Base-by-base conservation (phyloP, 2,888 invertebrate genomes). In the Pantelozetes paolii region DNA sequence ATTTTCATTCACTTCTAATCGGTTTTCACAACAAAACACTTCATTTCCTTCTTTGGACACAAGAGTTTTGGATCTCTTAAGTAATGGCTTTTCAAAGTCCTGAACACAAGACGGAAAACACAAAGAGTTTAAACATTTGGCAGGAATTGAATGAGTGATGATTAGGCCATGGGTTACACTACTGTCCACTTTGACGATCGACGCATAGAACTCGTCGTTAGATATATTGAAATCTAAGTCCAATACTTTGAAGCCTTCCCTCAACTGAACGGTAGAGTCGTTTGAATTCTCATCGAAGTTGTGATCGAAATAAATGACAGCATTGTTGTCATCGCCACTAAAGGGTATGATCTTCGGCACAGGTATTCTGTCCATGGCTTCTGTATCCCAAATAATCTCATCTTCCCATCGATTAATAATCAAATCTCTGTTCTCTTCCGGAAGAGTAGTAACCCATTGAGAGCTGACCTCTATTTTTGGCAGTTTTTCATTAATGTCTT, bases 341-440 rank as follows among this genome's bases (percentile, higher is more conserved):
- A 67, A 67, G 8, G 62, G 62, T 32, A 67, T 42, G n/a, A 67
- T 67, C 67, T 67, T 40, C 26, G 67, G 67, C n/a, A 20, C 36
- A 2, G 40, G 23, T 23, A 20, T n/a, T 67, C n/a, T 36, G 36
- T 13, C 11, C 67, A 67, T 67, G 1, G n/a, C 20, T 5, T 67
- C 20, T 5, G 28, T 18, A 18, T 67, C 67, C 67, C 67, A 67
- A 67, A 67, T 67, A 40, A 67, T 40, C 36, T 67, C 23, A 2
- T 67, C 67, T 67, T 67, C 67, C 67, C 67, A 67, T 11, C 18
- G 23, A 40, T 40, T n/a, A 0, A 11, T 9, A 23, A 15, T 20
- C 8, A 67, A n/a, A 9, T 40, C 36, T 23, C 40, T 18, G 40
- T 67, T 67, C 40, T 67, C 67, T 67, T 67, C 40, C 1, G n/a